Evolutionary conservation across 2,113 vertebrate species (phyloP).

Genomic region (Hemibagrus wyckioides): DNA sequence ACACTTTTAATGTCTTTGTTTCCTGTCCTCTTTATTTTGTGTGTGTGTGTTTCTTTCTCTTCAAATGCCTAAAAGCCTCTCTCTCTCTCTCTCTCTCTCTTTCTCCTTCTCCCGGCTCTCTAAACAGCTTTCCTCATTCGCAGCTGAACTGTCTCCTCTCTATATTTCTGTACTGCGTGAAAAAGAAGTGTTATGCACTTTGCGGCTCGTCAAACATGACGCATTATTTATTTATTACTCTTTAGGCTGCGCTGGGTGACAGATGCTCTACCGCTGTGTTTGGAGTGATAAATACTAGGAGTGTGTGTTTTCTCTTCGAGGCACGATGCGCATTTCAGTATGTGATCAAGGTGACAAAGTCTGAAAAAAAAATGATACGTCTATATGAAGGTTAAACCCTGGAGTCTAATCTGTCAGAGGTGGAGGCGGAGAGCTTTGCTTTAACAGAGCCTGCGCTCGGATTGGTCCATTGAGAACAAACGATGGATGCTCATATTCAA

Average conservation of each 20-base stretch:
- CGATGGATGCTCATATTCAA: not conserved
- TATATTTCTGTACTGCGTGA: not conserved
- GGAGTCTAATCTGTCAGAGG: not conserved
- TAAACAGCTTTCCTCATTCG: not conserved
- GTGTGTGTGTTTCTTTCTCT: not conserved
- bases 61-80: not conserved
- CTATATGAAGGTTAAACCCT: not conserved
- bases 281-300: not conserved
- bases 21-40: not conserved
- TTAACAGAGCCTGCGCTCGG: not conserved
- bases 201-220: not conserved
- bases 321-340: not conserved
- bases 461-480: not conserved
- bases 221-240: conserved; percentile 9
- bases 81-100: not conserved
- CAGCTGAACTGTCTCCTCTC: not conserved
- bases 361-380: not conserved
- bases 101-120: not conserved
- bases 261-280: not conserved
- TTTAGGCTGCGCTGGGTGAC: not conserved
- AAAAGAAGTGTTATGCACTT: not conserved
- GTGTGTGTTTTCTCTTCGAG: not conserved
- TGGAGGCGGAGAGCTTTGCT: not conserved
- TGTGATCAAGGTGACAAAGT: not conserved
- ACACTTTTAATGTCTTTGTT: not conserved